phyloP scores from a whole-genome alignment of 1,140 invertebrate genomes.

The Leptinotarsa undecemlineata region DNA sequence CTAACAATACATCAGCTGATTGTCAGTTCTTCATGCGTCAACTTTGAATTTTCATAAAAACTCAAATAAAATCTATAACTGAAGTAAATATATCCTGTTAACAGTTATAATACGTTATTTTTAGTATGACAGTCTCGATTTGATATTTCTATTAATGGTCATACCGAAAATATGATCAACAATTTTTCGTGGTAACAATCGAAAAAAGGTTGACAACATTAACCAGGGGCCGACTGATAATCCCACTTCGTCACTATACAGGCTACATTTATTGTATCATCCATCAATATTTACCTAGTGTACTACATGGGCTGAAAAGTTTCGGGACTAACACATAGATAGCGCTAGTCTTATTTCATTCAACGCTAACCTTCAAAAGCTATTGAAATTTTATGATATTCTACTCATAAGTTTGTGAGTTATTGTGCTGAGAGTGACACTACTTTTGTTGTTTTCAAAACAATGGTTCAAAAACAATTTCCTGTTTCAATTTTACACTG shows the following conservation, averaged over 20 bases:
- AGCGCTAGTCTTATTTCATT: no score
- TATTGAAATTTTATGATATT: no score
- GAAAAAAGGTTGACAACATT: not conserved
- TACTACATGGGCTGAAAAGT: no score
- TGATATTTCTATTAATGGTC: not conserved
- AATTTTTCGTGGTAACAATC: not conserved
- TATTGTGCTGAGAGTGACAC: no score
- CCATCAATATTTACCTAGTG: not conserved
- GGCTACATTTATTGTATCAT: not conserved
- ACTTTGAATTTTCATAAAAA: no score
- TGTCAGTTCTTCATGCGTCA: not conserved
- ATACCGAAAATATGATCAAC: constrained; percentile 3
- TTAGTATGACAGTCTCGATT: not conserved
- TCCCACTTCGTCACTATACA: constrained; percentile 5
- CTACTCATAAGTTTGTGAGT: no score
- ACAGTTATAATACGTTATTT: not conserved
- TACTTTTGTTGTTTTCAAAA: no score
- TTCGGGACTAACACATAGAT: no score
- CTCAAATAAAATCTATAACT: no score
- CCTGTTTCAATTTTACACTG: no score
- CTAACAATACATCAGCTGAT: not conserved
- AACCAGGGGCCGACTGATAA: constrained; percentile 46
- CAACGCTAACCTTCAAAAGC: no score
- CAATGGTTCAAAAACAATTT: no score
- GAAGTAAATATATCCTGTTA: constrained; percentile 5